Conservation (phyloP, 2,113 vertebrate genomes). For the Oreochromis niloticus region DNA sequence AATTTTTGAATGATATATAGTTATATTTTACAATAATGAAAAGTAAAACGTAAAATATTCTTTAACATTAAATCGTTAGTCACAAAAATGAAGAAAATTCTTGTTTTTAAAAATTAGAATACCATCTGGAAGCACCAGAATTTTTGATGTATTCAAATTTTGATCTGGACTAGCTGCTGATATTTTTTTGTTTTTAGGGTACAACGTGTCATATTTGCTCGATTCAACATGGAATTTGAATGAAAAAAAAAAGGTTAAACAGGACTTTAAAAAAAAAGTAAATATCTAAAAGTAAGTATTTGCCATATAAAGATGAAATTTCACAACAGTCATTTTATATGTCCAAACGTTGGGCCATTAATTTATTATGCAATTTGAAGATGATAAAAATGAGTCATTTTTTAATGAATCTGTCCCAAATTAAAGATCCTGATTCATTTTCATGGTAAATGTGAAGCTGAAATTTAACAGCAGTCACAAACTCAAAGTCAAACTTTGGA, state of each 20-base stretch:
- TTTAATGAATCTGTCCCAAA: not conserved
- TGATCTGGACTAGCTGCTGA: not conserved
- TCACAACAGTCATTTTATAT: not conserved
- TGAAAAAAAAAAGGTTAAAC: too few relatives aligned
- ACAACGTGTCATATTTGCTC: too few relatives aligned
- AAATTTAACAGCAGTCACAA: not conserved
- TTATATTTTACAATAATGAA: not conserved
- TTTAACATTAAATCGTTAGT: not conserved
- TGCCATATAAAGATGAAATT: not conserved
- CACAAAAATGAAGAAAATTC: not conserved
- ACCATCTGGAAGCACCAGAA: not conserved
- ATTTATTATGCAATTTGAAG: not conserved
- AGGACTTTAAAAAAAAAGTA: not conserved
- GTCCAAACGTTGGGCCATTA: not conserved
- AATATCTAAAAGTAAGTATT: not conserved
- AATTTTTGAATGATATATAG: not conserved
- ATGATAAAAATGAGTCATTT: not conserved
- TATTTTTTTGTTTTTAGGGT: not conserved
- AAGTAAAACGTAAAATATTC: not conserved
- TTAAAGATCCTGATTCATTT: not conserved
- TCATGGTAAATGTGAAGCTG: not conserved
- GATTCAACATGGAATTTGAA: too few relatives aligned
- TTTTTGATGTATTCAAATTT: not conserved
- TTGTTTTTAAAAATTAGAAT: not conserved
- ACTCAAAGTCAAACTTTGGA: not conserved